phyloP scores from a whole-genome alignment of 2,113 vertebrate genomes.

The Sturnira hondurensis region DNA sequence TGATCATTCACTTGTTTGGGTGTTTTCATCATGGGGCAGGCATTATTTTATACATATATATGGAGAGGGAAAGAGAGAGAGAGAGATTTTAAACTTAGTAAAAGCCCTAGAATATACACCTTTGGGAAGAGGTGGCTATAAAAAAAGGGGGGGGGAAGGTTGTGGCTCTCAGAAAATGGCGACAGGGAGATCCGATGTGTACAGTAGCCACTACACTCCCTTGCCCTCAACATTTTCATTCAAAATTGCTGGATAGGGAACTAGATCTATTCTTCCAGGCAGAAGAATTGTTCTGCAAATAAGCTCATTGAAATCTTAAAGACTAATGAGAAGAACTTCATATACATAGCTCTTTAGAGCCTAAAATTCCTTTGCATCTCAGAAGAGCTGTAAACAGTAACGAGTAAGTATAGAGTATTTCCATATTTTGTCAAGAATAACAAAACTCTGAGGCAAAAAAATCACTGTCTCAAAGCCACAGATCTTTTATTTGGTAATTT shows the following conservation, averaged over 20 bases:
- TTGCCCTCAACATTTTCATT: background rate
- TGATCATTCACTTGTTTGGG: background rate
- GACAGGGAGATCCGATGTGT: rapidly evolving
- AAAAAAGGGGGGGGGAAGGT: background rate
- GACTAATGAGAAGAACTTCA: background rate
- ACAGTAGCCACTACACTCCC: rapidly evolving
- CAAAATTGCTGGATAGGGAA: background rate
- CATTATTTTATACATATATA: too few relatives aligned
- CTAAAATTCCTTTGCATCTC: background rate
- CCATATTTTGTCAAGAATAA: background rate
- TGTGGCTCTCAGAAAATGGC: background rate
- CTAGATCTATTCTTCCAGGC: background rate
- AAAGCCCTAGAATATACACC: background rate
- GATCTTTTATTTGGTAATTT: background rate
- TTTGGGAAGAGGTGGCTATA: background rate
- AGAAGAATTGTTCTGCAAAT: background rate
- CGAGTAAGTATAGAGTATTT: background rate
- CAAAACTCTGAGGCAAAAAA: background rate
- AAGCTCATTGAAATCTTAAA: background rate
- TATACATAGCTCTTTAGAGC: background rate
- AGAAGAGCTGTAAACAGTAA: background rate
- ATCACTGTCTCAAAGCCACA: background rate
- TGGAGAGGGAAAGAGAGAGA: background rate
- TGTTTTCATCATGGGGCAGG: background rate
- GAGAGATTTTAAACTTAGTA: background rate